Evolutionary conservation across 2,113 vertebrate species (phyloP).

Genomic region (Sceloporus tristichus): DNA sequence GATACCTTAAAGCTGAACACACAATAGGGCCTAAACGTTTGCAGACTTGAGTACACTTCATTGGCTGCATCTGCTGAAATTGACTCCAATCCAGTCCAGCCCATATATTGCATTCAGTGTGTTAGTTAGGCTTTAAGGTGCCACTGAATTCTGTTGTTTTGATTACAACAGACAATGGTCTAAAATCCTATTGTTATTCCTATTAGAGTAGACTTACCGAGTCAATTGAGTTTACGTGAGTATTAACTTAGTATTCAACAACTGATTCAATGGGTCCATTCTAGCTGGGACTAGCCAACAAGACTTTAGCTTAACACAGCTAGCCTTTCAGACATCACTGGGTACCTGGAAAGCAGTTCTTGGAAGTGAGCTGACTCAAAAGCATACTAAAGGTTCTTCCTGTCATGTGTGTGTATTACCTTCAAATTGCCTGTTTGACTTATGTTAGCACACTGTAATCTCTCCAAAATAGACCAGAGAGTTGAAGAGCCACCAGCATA

Average conservation of each 20-base stretch:
- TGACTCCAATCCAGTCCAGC: background rate
- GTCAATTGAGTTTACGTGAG: too few species aligned
- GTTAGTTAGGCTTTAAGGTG: too few species aligned
- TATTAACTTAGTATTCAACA: too few species aligned
- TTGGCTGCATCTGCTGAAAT: background rate
- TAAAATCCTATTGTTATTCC: too few species aligned
- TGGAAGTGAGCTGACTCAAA: conserved; percentile 72
- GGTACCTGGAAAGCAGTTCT: conserved; percentile 75
- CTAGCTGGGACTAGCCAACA: too few species aligned
- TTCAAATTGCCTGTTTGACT: too few species aligned
- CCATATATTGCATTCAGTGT: background rate
- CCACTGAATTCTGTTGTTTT: too few species aligned
- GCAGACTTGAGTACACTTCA: too few species aligned
- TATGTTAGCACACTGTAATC: conserved; percentile 62
- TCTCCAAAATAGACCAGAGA: conserved; percentile 52
- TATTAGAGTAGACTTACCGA: too few species aligned
- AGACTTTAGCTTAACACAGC: background rate
- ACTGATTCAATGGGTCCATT: too few species aligned
- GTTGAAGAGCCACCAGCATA: conserved; percentile 31
- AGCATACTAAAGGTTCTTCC: conserved; percentile 73
- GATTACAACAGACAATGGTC: background rate
- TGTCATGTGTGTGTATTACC: conserved; percentile 4
- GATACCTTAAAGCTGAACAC: background rate
- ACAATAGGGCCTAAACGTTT: too few species aligned
- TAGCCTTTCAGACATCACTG: conserved; percentile 55